Percentiles rank a stretch among this genome's conserved stretches.
These are phyloP conservation scores for Lutjanus argentimaculatus DNA, from an alignment of 2,797 vertebrate species.

Conservation along the genomic window DNA sequence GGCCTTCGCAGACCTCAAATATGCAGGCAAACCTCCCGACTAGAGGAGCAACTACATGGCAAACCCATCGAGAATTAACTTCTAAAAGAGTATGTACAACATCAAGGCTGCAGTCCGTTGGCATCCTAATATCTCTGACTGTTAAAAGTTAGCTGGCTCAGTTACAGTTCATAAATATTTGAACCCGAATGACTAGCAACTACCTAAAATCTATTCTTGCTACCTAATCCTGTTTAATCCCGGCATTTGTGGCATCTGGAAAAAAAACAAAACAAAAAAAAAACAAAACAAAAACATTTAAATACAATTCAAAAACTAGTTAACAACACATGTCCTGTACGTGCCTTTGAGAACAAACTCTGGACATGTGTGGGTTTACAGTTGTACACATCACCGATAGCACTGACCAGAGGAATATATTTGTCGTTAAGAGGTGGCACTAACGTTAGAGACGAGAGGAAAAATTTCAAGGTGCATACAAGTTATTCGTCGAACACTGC, in stretches of 20 bases:
- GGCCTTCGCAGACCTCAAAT: conserved; percentile 20
- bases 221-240: conserved; percentile 47
- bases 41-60: conserved; percentile 30
- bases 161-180: conserved; percentile 83
- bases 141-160: conserved; percentile 82
- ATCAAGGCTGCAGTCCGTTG: conserved; percentile 77
- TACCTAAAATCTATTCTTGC: conserved; percentile 60
- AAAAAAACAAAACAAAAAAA: conserved; percentile 25
- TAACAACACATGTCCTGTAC: conserved; percentile 49
- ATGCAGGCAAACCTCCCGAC: conserved; percentile 49
- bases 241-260: conserved; percentile 31
- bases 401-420: conserved; percentile 53
- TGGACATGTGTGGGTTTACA: conserved; percentile 37
- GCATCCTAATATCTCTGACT: conserved; percentile 57
- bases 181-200: conserved; percentile 61
- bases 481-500: conserved; percentile 28
- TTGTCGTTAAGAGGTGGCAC: conserved; percentile 40
- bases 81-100: conserved; percentile 76
- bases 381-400: conserved; percentile 56
- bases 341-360: conserved; percentile 13
- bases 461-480: conserved; percentile 67
- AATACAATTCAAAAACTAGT: conserved; percentile 56
- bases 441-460: conserved; percentile 52
- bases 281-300: conserved; percentile 40
- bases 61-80: conserved; percentile 39